Evolutionary conservation across 2,113 vertebrate species (phyloP).

Genomic region (Pseudopodoces humilis): DNA sequence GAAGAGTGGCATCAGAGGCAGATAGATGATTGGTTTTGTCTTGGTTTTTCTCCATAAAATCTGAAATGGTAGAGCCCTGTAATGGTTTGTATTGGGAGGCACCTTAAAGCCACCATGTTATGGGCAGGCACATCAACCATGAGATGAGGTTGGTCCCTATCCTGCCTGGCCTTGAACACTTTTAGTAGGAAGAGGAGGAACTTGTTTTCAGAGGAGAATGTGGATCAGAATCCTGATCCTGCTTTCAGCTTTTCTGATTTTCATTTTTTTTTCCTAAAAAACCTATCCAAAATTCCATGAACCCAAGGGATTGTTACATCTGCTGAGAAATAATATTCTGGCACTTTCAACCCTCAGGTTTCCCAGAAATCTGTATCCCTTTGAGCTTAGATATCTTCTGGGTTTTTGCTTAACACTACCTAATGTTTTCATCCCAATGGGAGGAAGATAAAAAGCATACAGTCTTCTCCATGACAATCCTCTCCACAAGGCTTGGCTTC

Average conservation of each 20-base stretch:
- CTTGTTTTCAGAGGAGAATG: neutral
- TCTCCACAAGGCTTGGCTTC: neutral
- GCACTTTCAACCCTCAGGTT: neutral
- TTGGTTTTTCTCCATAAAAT: too few relatives aligned
- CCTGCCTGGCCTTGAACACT: neutral
- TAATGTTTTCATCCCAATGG: neutral
- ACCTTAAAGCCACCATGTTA: neutral
- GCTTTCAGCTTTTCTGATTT: neutral
- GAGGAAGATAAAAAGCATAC: neutral
- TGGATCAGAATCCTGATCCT: fast-evolving
- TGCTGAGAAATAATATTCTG: neutral
- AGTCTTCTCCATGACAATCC: neutral
- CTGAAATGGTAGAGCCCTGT: neutral
- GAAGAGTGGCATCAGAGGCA: neutral
- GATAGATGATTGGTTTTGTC: neutral
- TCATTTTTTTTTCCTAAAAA: neutral
- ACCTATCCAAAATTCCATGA: neutral
- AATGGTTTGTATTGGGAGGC: neutral
- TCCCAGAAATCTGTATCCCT: neutral
- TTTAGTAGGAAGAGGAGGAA: neutral
- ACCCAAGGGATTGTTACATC: neutral
- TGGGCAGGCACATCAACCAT: neutral
- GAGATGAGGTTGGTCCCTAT: neutral
- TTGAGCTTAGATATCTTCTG: neutral
- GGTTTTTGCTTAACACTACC: neutral